Evolutionary conservation across 2,888 invertebrate genomes (phyloP), one percentile per base, ranked within the genome.

Genomic region (Amiota minor): DNA sequence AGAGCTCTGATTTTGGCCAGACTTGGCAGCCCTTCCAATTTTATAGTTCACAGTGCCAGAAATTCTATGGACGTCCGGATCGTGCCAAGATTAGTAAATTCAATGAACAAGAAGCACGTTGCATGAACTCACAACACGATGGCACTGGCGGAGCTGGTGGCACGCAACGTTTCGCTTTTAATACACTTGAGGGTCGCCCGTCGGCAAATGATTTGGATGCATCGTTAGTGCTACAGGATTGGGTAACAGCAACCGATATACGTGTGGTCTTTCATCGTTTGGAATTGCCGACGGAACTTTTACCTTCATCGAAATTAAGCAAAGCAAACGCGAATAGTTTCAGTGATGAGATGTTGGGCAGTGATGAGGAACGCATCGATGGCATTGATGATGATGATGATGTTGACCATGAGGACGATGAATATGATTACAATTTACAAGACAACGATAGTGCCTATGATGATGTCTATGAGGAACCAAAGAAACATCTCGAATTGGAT

Each of bases 11-110:
- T 90, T 97, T 96, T 89, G 98, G 99, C 0, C 94, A 95, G 87
- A 96, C 97, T 45, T 99, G 99, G 99, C 97, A 97, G 86, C 98
- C 99, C 45, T 98, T 99, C 90, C 99, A 99, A 91, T 99, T 97
- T 91, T 99, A 98, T 90, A 98, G 98, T 76, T 96, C 96, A 78
- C 96, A 97, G 87, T 98, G 98, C 89, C 93, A 96, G 76, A 93
- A 95, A 78, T 96, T 98, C 80, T 99, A 98, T 91, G 96, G 96
- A 0, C 92, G 97, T 71, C 95, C 96, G 0, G 96, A 97, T 85
- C 93, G 96, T 71, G 97, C 96, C 0, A 94, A 95, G 47, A 98
- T 99, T 76, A 97, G 97, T 23, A 96, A 96, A 85, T 95, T 96
- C 72, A 99, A 99, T 91, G 99, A 99, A 89, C 99, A 99, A 90